phyloP scores from a whole-genome alignment of 2,888 invertebrate species.

The Dryomyza anilis region DNA sequence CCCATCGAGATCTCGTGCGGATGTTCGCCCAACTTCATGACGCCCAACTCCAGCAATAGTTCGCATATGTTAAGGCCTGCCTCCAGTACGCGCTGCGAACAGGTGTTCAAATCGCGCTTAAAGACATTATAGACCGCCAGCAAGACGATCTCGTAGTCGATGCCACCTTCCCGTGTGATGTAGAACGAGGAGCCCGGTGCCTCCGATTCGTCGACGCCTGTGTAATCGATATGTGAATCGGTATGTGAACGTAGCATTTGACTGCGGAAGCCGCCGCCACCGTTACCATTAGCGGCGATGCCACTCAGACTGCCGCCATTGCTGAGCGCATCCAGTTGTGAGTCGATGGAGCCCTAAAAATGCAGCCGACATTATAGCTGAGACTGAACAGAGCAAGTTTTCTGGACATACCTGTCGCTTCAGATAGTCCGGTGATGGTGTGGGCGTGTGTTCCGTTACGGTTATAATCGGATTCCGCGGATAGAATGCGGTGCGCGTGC shows the following conservation, averaged over 20 bases:
- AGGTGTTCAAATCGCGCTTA: slow-evolving; percentile 80
- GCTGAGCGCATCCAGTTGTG: slow-evolving; percentile 73
- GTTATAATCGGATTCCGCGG: slow-evolving; percentile 94
- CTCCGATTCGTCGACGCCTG: slow-evolving; percentile 84
- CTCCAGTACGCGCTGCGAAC: slow-evolving; percentile 88
- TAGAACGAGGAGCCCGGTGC: slow-evolving; percentile 88
- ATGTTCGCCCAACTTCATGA: slow-evolving; percentile 67
- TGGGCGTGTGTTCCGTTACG: slow-evolving; percentile 94
- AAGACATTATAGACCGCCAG: slow-evolving; percentile 87
- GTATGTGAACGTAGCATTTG: slow-evolving; percentile 85
- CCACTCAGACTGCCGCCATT: slow-evolving; percentile 52
- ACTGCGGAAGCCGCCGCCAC: slow-evolving; percentile 58
- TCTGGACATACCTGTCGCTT: slow-evolving; percentile 76
- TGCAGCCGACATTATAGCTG: too few relatives aligned
- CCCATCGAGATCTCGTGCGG: slow-evolving; percentile 61
- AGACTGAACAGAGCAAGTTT: too few relatives aligned
- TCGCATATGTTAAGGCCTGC: slow-evolving; percentile 91
- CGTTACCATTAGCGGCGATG: slow-evolving; percentile 42
- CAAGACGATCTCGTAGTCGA: slow-evolving; percentile 85
- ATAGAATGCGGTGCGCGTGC: slow-evolving; percentile 62
- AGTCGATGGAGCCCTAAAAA: slow-evolving; percentile 84
- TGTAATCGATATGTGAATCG: slow-evolving; percentile 89
- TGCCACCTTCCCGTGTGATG: slow-evolving; percentile 93
- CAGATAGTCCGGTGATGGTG: slow-evolving; percentile 86
- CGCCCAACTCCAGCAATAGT: slow-evolving; percentile 87